Evolutionary conservation across 1,140 invertebrate species (phyloP), one percentile per base, ranked within the genome.

Genomic region (Papilio helenus): DNA sequence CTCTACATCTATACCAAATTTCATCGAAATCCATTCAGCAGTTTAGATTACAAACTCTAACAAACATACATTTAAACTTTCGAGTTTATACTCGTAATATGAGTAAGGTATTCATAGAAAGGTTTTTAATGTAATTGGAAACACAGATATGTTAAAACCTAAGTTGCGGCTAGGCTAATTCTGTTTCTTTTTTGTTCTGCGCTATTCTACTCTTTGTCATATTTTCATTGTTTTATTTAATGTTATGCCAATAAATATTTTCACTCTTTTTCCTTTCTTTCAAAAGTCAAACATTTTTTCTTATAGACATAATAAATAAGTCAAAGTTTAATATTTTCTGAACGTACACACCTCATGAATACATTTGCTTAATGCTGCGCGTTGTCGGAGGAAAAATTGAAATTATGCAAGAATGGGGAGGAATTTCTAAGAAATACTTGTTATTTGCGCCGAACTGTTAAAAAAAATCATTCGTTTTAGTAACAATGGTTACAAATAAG

Each of bases 281-380:
- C 7, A 23, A 65, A 65, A 65, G 23, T 26, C 23, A 16, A 18
- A 7, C 26, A 9, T 55, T 68, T 61, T 61, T 68, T 68, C 23
- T 14, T 68, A 34, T 29, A 29, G 61, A 68, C 23, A 68, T 68
- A 68, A 58, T 58, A 76, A 76, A 76, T 76, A 76, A 55, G 73
- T 76, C 73, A 76, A 76, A 76, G 73, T 76, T 76, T 76, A 76
- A 76, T 76, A 76, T 76, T 76, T 76, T 76, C 73, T 20, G 14
- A 55, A 76, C 73, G 73, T 76, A 76, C 73, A 76, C 46, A 55
- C 73, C 73, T 76, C 73, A 76, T 76, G 73, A 76, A 76, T 76
- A 76, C 73, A 76, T 76, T 76, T 76, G 73, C 73, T 76, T 76
- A 76, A 76, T 76, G 73, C 73, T 51, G 49, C 49, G 73, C 73